phyloP scores from a whole-genome alignment of 2,113 vertebrate species.

The Recurvirostra avosetta region DNA sequence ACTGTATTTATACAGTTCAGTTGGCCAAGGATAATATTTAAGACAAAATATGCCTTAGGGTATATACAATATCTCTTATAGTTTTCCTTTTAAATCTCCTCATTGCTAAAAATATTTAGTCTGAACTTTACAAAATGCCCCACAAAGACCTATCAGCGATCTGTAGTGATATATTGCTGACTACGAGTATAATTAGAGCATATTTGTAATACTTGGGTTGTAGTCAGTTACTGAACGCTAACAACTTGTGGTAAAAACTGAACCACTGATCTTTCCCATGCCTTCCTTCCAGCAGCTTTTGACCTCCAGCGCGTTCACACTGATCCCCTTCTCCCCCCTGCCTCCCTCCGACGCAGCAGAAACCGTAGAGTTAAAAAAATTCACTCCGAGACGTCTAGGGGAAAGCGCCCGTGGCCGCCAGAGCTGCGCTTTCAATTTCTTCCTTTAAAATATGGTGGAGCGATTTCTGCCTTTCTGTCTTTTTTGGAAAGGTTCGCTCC shows the following conservation, averaged over 20 bases:
- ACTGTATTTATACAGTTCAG: conserved; percentile 83
- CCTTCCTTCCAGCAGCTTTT: conserved; percentile 58
- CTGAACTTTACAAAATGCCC: conserved; percentile 75
- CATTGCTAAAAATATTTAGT: conserved; percentile 83
- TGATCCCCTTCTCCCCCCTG: conserved; percentile 15
- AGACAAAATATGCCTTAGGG: conserved; percentile 84
- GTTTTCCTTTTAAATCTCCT: conserved; percentile 77
- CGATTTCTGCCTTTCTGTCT: conserved; percentile 33
- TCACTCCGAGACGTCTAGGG: not conserved
- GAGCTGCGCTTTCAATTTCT: conserved; percentile 35
- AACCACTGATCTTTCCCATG: conserved; percentile 77
- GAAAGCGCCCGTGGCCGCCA: not conserved
- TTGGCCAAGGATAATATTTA: conserved; percentile 92
- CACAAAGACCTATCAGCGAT: conserved; percentile 73
- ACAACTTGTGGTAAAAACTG: conserved; percentile 68
- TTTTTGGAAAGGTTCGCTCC: conserved; percentile 55
- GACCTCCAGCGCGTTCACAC: conserved; percentile 52
- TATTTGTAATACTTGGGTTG: conserved; percentile 80
- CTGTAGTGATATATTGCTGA: conserved; percentile 75
- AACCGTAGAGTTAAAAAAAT: conserved; percentile 45
- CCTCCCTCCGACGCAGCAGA: not conserved
- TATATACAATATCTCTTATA: conserved; percentile 82
- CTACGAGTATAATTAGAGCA: conserved; percentile 77
- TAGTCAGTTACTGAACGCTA: conserved; percentile 70
- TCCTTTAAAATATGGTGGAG: conserved; percentile 64